phyloP scores from a whole-genome alignment of 2,797 vertebrate genomes.

The Paedocypris micromegethes region DNA sequence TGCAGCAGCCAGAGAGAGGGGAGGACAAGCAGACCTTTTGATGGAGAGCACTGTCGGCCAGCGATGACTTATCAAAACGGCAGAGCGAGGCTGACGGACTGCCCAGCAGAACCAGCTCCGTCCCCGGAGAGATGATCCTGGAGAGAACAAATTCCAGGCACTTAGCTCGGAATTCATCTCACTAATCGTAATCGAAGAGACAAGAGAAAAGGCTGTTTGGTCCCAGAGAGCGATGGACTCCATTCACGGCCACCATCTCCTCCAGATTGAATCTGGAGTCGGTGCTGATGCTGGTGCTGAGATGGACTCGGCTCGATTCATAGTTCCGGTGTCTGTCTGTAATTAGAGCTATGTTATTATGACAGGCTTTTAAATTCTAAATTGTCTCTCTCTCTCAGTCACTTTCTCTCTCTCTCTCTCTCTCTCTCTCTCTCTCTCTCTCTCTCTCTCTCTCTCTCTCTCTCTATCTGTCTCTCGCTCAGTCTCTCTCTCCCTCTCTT shows the following conservation, averaged over 20 bases:
- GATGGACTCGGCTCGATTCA: slow-evolving; percentile 18
- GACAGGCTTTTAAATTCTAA: slow-evolving; percentile 29
- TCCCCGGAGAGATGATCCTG: slow-evolving; percentile 41
- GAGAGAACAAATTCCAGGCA: slow-evolving; percentile 45
- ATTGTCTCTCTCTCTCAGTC: too few species aligned
- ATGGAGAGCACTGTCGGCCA: slow-evolving; percentile 40
- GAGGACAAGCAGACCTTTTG: slow-evolving; percentile 39
- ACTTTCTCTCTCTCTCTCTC: too few species aligned
- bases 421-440: too few species aligned
- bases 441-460: too few species aligned
- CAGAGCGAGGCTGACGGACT: slow-evolving; percentile 34
- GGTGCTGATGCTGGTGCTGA: not conserved
- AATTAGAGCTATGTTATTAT: slow-evolving; percentile 31
- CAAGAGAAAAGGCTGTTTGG: slow-evolving; percentile 35
- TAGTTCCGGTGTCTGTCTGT: slow-evolving; percentile 9
- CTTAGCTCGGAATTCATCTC: slow-evolving; percentile 43
- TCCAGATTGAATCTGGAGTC: slow-evolving; percentile 32
- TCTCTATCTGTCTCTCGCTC: too few species aligned
- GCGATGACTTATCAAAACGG: slow-evolving; percentile 52
- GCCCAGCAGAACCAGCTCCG: slow-evolving; percentile 32
- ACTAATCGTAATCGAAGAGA: slow-evolving; percentile 41
- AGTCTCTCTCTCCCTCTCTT: too few species aligned
- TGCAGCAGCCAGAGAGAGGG: slow-evolving; percentile 38
- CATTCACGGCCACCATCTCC: slow-evolving; percentile 25
- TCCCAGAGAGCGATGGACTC: slow-evolving; percentile 40